Evolutionary conservation across 2,888 invertebrate genomes (phyloP).

Genomic region (Leptinotarsa peninsularis): DNA sequence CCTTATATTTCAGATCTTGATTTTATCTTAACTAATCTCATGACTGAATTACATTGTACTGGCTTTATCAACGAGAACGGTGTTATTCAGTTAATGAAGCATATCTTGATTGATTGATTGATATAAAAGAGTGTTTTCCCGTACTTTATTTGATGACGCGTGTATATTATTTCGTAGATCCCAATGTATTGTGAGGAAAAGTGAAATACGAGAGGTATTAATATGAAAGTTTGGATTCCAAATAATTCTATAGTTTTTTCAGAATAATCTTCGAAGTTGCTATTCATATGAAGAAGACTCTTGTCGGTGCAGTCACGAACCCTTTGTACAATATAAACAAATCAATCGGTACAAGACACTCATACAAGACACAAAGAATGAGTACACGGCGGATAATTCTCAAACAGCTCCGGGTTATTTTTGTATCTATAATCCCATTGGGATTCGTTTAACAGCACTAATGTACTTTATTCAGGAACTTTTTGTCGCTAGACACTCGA

Average conservation of each 20-base stretch:
- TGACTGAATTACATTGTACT: too few relatives aligned
- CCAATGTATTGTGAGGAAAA: too few relatives aligned
- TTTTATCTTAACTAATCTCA: too few relatives aligned
- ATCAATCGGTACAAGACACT: neutral
- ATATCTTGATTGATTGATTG: too few relatives aligned
- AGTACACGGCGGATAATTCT: slow-evolving; percentile 37
- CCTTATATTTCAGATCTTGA: too few relatives aligned
- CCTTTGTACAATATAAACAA: slow-evolving; percentile 1
- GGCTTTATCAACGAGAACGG: too few relatives aligned
- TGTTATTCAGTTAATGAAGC: too few relatives aligned
- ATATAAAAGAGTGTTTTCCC: too few relatives aligned
- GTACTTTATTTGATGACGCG: too few relatives aligned
- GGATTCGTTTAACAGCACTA: slow-evolving; percentile 41
- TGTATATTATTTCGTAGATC: too few relatives aligned
- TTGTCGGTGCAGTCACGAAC: neutral
- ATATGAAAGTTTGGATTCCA: too few relatives aligned
- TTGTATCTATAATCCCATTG: slow-evolving; percentile 40
- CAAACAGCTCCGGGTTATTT: slow-evolving; percentile 39
- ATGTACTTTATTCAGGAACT: slow-evolving; percentile 34
- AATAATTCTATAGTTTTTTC: neutral
- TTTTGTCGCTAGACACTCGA: slow-evolving; percentile 39
- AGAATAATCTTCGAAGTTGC: neutral
- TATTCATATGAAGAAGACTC: neutral
- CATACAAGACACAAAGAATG: slow-evolving; percentile 37
- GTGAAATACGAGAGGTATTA: too few relatives aligned